Evolutionary conservation across 2,888 invertebrate genomes (phyloP).

Genomic region (Drosophila kanekoi): DNA sequence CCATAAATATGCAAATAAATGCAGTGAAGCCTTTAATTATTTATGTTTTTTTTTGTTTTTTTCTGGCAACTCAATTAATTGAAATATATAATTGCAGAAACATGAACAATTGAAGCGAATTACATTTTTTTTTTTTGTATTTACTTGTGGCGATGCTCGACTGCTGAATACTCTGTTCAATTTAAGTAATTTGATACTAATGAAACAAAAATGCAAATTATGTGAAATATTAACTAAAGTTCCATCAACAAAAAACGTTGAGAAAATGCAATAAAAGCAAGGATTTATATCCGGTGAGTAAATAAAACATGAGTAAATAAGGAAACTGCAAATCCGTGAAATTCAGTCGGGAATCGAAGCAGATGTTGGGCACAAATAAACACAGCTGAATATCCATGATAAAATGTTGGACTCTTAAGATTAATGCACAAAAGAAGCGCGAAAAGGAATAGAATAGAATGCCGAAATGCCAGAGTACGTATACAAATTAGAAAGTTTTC

Average conservation of each 20-base stretch:
- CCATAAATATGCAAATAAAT: constrained; percentile 25
- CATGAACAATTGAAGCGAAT: constrained; percentile 1
- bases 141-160: not conserved
- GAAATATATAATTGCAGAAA: constrained; percentile 14
- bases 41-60: constrained; percentile 1
- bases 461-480: constrained; percentile 8
- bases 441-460: not conserved
- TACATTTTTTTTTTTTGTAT: not conserved
- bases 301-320: not conserved
- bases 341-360: constrained; percentile 8
- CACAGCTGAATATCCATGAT: constrained; percentile 16
- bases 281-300: too few relatives aligned
- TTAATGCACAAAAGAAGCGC: constrained; percentile 24
- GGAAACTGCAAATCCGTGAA: not conserved
- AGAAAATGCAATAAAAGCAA: too few relatives aligned
- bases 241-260: too few relatives aligned
- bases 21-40: constrained; percentile 20
- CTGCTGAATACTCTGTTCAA: too few relatives aligned
- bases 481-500: constrained; percentile 34
- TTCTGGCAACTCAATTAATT: constrained; percentile 14
- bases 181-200: too few relatives aligned
- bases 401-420: constrained; percentile 18
- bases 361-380: constrained; percentile 19
- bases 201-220: too few relatives aligned
- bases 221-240: too few relatives aligned